Base-by-base conservation (phyloP, 2,113 vertebrate species). In the Meles meles region DNA sequence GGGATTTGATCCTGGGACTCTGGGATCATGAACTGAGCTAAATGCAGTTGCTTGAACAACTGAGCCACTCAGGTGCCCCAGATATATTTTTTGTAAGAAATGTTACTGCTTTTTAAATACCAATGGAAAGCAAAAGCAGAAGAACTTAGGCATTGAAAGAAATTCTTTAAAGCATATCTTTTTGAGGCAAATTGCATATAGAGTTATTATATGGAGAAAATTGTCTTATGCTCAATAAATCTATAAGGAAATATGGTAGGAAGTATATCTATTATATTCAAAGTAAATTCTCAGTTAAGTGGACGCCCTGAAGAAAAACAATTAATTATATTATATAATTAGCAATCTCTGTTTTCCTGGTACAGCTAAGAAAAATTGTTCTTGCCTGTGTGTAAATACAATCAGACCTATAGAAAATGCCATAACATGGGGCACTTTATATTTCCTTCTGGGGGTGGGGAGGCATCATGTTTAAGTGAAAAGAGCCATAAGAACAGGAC, bases 291-390 rank as follows among this genome's bases (percentile, higher is more conserved):
- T 67, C 91, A 23, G 31, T 93, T 93, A 80, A 81, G 37, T 59
- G 15, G 10, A 81, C 91, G 55, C n/a, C 89, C 42, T 63, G 21
- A 88, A 93, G 87, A 93, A 79, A 91, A 97, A 91, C 31, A 91
- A 90, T 87, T 93, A 69, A 88, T 97, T 93, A 31, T 39, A 88
- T 97, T 91, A 42, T 39, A 57, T 29, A 90, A 95, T 95, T 93
- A 93, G 20, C 37, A 12, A 91, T 44, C 27, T 91, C 18, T 85
- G 39, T 84, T 95, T 94, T 93, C 6, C 23, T 81, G 5, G 67
- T 80, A 31, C 11, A 81, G 42, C 6, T 69, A 85, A 72, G 42
- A 91, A 96, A 88, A 69, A 71, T n/a, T 93, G 1, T 5, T 91
- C 57, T 76, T 71, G 20, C 52, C 20, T 96, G 3, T 81, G 14